A percentile compares a stretch with the other conserved stretches of the same genome.
Evolutionary conservation across 2,888 invertebrate species (phyloP).

Genomic region (Tanytarsus gracilentus): DNA sequence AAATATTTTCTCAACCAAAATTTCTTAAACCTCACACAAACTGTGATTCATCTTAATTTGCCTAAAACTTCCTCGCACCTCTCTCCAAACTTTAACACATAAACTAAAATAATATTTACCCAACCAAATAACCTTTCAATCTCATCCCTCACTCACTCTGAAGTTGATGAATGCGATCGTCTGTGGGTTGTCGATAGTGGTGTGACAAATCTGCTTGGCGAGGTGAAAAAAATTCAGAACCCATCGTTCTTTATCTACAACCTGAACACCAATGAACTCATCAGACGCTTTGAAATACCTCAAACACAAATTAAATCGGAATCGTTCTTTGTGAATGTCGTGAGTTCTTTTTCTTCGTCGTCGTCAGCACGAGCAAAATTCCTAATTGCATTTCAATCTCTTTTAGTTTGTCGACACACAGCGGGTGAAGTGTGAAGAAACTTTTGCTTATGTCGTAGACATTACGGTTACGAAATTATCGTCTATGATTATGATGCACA

Average conservation of each 20-base stretch:
- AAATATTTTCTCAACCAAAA: too few species aligned
- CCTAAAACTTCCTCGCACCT: too few species aligned
- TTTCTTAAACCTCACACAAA: too few species aligned
- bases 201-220: constrained; percentile 39
- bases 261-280: constrained; percentile 47
- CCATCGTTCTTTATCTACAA: constrained; percentile 15
- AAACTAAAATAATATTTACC: not conserved
- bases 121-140: not conserved
- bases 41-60: constrained; percentile 28
- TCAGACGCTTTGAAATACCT: constrained; percentile 61
- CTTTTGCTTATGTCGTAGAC: constrained; percentile 70
- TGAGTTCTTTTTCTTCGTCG: constrained; percentile 44
- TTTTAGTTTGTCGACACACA: constrained; percentile 60
- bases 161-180: constrained; percentile 43
- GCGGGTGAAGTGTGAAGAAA: constrained; percentile 60
- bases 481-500: constrained; percentile 61
- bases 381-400: not conserved
- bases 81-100: too few species aligned
- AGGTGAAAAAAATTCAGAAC: constrained; percentile 26
- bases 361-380: not conserved
- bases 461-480: constrained; percentile 65
- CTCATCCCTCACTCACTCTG: constrained; percentile 46
- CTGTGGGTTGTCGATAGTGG: constrained; percentile 45
- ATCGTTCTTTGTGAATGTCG: constrained; percentile 73
- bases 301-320: constrained; percentile 57